Base-by-base conservation (phyloP, 2,113 vertebrate genomes). In the Catharus minimus region DNA sequence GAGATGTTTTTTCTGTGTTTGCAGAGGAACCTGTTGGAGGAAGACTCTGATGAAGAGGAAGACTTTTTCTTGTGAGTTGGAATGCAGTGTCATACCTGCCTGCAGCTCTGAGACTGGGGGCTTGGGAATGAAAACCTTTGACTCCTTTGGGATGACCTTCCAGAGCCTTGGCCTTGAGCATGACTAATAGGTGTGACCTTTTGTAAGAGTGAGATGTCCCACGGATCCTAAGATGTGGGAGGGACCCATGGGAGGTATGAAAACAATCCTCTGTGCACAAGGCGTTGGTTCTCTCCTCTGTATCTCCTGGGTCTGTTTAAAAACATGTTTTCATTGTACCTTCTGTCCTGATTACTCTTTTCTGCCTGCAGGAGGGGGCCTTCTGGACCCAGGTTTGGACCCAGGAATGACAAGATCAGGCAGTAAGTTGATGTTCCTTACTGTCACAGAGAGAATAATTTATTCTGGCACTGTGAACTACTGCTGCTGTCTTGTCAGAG, bases 41-140 rank as follows among this genome's bases (percentile, higher is more conserved):
- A 99, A 93, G 99, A 99, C 96, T 99, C 99, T 0, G 99, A 99
- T 97, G 99, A 99, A 96, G 99, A 99, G 90, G 99, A 99, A 93
- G 99, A 99, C 95, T 99, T 99, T 96, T 99, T 99, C 93, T 95
- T 99, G 99, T 99, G 96, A 99, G 99, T 98, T 61, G 65, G 67
- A 44, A 21, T 24, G 36, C 0, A 3, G 26, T 39, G 44, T 39
- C 30, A 11, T 53, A 60, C 32, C 46, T 56, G 21, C 28, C 73
- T 67, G 4, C 10, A 1, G 17, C 36, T 64, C 67, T 23, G 19
- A 65, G 50, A 4, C 57, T 11, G 39, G 68, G 27, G 56, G 10
- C n/a, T 62, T 64, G 36, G 69, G 10, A 57, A 62, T 52, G 38
- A 43, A 79, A 85, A 17, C 24, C 12, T 82, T 64, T 80, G n/a